Conservation (phyloP, 2,888 invertebrate species). For the Trachelus tabidus region DNA sequence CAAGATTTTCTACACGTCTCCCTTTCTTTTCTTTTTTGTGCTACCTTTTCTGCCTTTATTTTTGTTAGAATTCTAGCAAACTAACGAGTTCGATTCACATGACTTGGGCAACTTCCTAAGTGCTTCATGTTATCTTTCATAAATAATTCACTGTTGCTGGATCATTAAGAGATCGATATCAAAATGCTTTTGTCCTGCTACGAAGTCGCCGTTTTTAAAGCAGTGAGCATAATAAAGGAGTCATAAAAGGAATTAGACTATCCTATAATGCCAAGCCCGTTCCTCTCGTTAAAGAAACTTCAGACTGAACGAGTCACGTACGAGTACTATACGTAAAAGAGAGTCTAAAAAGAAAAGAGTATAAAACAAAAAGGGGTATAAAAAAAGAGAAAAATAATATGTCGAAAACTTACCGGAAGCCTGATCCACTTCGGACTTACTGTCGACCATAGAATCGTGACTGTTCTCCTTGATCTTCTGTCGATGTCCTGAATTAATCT, state of each 20-base stretch:
- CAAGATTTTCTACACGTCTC: not conserved
- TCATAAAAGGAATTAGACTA: not conserved
- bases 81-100: not conserved
- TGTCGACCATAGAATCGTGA: conserved; percentile 36
- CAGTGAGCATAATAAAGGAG: not conserved
- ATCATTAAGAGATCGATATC: not conserved
- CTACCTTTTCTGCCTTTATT: not conserved
- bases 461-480: conserved; percentile 33
- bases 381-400: conserved; percentile 10
- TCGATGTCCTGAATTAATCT: conserved; percentile 25
- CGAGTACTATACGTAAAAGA: conserved; percentile 27
- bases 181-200: not conserved
- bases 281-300: conserved; percentile 31
- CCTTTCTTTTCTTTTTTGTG: not conserved
- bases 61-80: not conserved
- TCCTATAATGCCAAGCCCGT: not conserved
- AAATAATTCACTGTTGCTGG: not conserved
- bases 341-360: conserved; percentile 2
- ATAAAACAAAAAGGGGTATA: not conserved
- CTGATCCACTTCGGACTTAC: conserved; percentile 39
- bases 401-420: conserved; percentile 50
- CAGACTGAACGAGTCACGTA: conserved; percentile 29
- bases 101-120: not conserved
- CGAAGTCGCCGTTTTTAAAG: not conserved
- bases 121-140: not conserved